Percentiles rank a stretch among this genome's conserved stretches.
Evolutionary conservation across 2,888 invertebrate genomes (phyloP).

Genomic region (Athalia circularis): DNA sequence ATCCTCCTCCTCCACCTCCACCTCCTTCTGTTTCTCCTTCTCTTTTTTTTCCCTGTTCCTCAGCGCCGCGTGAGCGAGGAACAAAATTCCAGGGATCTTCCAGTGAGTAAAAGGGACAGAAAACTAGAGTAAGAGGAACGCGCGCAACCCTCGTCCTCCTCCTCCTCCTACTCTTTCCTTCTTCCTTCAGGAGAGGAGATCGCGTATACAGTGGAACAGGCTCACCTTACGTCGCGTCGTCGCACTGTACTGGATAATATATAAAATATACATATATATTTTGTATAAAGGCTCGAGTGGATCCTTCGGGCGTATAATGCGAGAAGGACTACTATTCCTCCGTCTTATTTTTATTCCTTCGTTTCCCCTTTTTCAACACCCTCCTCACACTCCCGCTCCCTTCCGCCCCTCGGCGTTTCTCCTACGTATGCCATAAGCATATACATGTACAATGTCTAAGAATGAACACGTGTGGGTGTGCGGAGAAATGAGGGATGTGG

Average conservation of each 20-base stretch:
- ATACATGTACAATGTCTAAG: too few relatives aligned
- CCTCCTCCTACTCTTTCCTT: constrained; percentile 49
- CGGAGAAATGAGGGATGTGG: background rate
- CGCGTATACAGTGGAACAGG: background rate
- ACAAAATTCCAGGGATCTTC: background rate
- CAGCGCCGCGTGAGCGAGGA: constrained; percentile 42
- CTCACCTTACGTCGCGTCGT: too few relatives aligned
- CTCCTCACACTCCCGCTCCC: background rate
- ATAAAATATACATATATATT: too few relatives aligned
- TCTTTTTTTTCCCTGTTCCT: constrained; percentile 15
- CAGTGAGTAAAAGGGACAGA: background rate
- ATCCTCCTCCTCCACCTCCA: constrained; percentile 6
- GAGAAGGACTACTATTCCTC: constrained; percentile 37
- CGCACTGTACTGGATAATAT: too few relatives aligned
- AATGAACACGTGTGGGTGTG: too few relatives aligned
- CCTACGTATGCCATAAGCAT: too few relatives aligned
- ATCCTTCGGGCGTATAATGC: constrained; percentile 1
- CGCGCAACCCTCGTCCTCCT: constrained; percentile 35
- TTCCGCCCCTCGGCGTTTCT: too few relatives aligned
- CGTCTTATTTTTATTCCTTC: constrained; percentile 6
- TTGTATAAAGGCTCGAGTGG: too few relatives aligned
- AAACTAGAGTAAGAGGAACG: background rate
- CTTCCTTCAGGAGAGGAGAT: constrained; percentile 49
- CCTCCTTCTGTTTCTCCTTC: background rate
- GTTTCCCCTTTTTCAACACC: background rate